Conservation (phyloP, 2,797 vertebrate species). For the Delichon dasypus region DNA sequence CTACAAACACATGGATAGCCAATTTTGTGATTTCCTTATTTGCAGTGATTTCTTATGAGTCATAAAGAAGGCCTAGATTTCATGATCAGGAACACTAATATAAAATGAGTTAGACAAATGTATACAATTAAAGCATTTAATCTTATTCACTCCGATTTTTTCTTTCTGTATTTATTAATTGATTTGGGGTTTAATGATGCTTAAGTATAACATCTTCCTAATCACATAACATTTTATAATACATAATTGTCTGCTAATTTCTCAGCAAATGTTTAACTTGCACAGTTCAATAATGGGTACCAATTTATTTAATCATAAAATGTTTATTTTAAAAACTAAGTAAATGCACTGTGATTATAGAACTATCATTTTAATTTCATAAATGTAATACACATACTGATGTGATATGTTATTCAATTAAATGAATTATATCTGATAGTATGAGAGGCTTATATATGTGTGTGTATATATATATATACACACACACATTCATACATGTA, state of each 20-base stretch:
- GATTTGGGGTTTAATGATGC: neutral
- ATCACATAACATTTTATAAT: neutral
- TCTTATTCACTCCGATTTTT: neutral
- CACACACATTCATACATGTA: too few species aligned
- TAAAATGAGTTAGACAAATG: neutral
- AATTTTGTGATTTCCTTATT: neutral
- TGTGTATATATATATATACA: neutral
- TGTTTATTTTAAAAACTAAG: constrained; percentile 39
- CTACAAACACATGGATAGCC: neutral
- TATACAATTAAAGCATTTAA: neutral
- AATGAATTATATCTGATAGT: neutral
- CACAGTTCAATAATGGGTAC: constrained; percentile 27
- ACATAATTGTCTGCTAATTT: constrained; percentile 33
- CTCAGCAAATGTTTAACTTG: constrained; percentile 47
- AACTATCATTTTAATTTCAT: constrained; percentile 19
- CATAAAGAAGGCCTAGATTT: neutral
- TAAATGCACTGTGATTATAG: constrained; percentile 40
- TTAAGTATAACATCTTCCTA: neutral
- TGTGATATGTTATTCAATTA: neutral
- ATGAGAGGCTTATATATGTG: neutral
- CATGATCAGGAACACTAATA: neutral
- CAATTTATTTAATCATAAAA: constrained; percentile 57
- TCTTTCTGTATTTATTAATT: neutral
- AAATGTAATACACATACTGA: neutral
- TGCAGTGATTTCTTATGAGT: neutral